Evolutionary conservation across 1,140 invertebrate species (phyloP), one percentile per base, ranked within the genome.

Genomic region (Drosophila neocordata): DNA sequence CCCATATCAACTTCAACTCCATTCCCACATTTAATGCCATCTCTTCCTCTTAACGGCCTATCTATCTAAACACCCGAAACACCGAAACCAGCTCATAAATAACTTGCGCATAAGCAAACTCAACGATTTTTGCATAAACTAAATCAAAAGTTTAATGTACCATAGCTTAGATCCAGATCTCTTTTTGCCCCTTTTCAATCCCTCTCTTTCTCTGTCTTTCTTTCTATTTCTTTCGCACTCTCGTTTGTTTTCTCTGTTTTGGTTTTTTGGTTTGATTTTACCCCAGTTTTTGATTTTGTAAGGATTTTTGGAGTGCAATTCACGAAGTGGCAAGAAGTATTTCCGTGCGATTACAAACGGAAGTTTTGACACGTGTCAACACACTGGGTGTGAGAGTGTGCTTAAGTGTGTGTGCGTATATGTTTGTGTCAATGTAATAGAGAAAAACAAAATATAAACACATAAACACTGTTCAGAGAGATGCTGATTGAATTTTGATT

Each of bases 351-450:
- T 90, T 90, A 73, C 76, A 77, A 89, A 65, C 89, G 89, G 89
- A 90, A 90, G 89, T 90, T 90, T 83, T 91, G 89, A 91, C 89
- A 90, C 89, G 89, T 90, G 89, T 90, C 89, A 85, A 82, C 80
- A 68, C 64, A 62, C 41, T 37, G 57, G 7, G 6, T 61, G 51
- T 77, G 59, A 63, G 18, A 61, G 57, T 76, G 6, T 41, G 20
- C 60, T 37, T 53, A 38, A 61, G 65, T 65, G 55, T 83, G 37
- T 66, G 65, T 57, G 68, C 34, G 18, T 65, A 27, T 70, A 24
- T 69, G 71, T 72, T 57, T 68, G 65, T 83, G 84, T 77, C 76
- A 82, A 73, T 77, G 73, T 72, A 83, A 87, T 88, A 87, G 41
- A 48, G 41, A 48, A 88, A 87, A 87, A 88, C 79, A 87, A 87